Conservation (phyloP, 2,888 invertebrate genomes). For the Tipula confusa region DNA sequence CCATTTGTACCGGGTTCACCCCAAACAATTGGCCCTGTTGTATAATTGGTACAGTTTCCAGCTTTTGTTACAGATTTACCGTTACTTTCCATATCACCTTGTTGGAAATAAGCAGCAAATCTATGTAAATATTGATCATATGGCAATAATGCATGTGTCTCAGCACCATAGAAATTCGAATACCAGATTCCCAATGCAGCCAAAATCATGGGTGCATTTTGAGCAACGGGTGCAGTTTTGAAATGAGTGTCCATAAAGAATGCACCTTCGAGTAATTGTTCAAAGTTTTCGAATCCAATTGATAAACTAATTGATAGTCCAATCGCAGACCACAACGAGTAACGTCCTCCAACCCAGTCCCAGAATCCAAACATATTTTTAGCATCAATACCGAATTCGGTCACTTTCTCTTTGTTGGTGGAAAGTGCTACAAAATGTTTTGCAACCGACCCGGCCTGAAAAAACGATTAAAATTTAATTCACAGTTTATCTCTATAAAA, state of each 20-base stretch:
- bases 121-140: constrained; percentile 99
- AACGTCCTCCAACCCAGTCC: constrained; percentile 99
- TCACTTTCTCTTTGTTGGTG: constrained; percentile 91
- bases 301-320: constrained; percentile 92
- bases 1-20: constrained; percentile 99
- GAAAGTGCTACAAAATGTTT: constrained; percentile 98
- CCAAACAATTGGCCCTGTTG: constrained; percentile 51
- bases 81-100: constrained; percentile 99
- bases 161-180: constrained; percentile 88
- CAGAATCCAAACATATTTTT: constrained; percentile 99
- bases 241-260: constrained; percentile 94
- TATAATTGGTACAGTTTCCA: constrained; percentile 53
- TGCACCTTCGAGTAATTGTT: constrained; percentile 85
- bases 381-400: constrained; percentile 93
- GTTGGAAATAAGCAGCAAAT: constrained; percentile 99
- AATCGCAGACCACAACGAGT: constrained; percentile 98
- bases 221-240: constrained; percentile 73
- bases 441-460: constrained; percentile 74
- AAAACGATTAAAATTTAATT: constrained; percentile 38
- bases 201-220: constrained; percentile 91
- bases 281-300: constrained; percentile 93
- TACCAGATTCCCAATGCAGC: constrained; percentile 94
- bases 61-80: constrained; percentile 85
- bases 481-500: not conserved
- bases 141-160: constrained; percentile 93